These are phyloP conservation scores for Strix uralensis DNA, from an alignment of 2,113 vertebrate genomes.

Conservation along the genomic window DNA sequence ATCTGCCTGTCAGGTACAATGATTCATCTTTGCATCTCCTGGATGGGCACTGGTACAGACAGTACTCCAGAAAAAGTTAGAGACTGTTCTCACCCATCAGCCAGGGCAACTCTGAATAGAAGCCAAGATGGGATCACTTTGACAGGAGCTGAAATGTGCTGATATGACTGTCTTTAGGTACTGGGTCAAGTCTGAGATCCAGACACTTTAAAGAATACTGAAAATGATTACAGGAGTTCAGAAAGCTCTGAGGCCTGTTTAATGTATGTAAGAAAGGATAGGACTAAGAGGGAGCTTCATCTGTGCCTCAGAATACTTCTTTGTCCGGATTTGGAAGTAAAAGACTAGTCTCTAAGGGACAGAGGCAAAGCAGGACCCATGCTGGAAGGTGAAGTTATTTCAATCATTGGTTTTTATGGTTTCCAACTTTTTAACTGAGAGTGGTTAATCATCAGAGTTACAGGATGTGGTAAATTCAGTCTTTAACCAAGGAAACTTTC, in stretches of 20 bases:
- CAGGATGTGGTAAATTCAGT: background rate
- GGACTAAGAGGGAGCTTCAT: background rate
- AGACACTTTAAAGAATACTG: background rate
- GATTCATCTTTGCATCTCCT: background rate
- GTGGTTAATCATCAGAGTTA: background rate
- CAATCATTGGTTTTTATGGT: background rate
- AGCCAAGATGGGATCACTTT: background rate
- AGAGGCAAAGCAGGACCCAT: background rate
- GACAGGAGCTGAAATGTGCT: background rate
- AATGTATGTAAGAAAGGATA: background rate
- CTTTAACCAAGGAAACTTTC: background rate
- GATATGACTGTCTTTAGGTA: background rate
- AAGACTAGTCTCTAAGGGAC: background rate
- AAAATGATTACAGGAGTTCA: background rate
- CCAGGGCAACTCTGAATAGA: background rate
- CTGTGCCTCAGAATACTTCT: background rate
- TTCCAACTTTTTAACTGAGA: background rate
- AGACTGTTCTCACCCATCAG: background rate
- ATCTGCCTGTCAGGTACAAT: background rate
- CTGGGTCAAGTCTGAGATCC: background rate
- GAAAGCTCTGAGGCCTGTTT: background rate
- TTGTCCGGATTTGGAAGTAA: background rate
- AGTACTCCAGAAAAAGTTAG: background rate
- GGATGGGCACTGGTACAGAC: background rate
- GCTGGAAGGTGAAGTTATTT: background rate